phyloP scores from a whole-genome alignment of 1,140 invertebrate species.

The Drosophila tani region DNA sequence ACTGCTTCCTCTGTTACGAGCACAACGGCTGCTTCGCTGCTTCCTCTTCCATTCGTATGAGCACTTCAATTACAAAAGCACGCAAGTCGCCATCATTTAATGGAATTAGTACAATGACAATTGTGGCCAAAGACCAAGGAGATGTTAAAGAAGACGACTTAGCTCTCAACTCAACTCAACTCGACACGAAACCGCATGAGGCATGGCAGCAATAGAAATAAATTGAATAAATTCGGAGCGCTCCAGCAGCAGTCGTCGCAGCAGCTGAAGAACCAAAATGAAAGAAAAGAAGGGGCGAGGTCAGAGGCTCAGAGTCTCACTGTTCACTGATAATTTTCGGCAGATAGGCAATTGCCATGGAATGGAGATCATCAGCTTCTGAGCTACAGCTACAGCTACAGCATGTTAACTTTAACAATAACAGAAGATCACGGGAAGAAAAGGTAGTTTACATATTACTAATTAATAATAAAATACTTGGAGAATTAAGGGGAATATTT shows the following conservation, averaged over 20 bases:
- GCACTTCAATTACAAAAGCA: constrained; percentile 79
- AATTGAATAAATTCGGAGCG: constrained; percentile 77
- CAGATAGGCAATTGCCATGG: constrained; percentile 70
- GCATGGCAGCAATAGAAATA: constrained; percentile 70
- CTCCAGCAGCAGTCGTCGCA: constrained; percentile 37
- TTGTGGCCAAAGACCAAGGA: constrained; percentile 73
- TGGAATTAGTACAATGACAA: constrained; percentile 83
- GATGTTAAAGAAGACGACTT: constrained; percentile 62
- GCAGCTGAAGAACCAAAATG: constrained; percentile 30
- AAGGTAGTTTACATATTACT: not conserved
- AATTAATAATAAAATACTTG: not conserved
- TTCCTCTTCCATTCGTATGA: constrained; percentile 49
- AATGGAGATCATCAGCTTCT: constrained; percentile 59
- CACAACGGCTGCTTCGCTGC: constrained; percentile 5
- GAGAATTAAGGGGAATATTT: not conserved
- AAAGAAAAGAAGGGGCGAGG: constrained; percentile 49
- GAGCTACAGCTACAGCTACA: constrained; percentile 9
- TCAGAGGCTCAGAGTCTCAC: constrained; percentile 2
- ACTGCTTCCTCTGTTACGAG: constrained; percentile 10
- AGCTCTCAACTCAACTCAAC: constrained; percentile 24
- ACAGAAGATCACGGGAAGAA: constrained; percentile 4
- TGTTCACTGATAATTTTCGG: constrained; percentile 71
- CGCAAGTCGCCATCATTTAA: constrained; percentile 77
- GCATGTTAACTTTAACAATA: constrained; percentile 14
- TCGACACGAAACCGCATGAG: constrained; percentile 30